Evolutionary conservation across 1,140 invertebrate species (phyloP), one percentile per base, ranked within the genome.

Genomic region (Venturia canescens): DNA sequence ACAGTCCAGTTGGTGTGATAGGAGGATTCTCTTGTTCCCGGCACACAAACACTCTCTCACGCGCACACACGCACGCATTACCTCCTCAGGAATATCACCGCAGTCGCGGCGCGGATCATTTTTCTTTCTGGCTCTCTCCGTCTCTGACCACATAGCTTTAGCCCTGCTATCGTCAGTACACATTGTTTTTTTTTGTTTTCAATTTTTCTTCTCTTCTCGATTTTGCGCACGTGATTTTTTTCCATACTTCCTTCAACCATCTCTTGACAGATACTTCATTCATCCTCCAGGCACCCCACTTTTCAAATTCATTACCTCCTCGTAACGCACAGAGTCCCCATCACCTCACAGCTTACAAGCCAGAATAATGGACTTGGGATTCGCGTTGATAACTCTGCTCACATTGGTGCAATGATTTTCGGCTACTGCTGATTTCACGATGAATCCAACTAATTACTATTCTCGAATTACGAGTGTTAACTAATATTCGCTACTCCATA

Each of bases 1-100:
- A 85, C 86, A 85, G 80, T 86, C 85, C 80, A 76, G 87, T 87
- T 86, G 84, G 31, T 53, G 31, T 53, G 57, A 31, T 77, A 63
- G 57, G 34, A 16, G 44, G 57, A 77, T 77, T 63, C 31, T 15
- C 66, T 86, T 63, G 29, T 27, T 27, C 23, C 18, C 27, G 84
- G 7, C 38, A 44, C 84, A 82, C 85, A 31, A 16, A 69, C n/a
- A 23, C 18, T 38, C 48, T 21, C 4, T 27, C 81, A 34, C 31
- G 5, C 83, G 11, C 38, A 44, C 53, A 57, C 5, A 1, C 18
- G 15, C 53, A 57, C 53, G 31, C 74, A 34, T 31, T 66, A 44
- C 74, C 66, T 29, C 78, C 63, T 18, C 44, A 11, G 31, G 57
- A 29, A 31, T 29, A 63, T 85, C 84, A 86, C 83, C 79, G 82